Evolutionary conservation across 2,113 vertebrate species (phyloP), one percentile per base, ranked within the genome.

Genomic region (Chitala chitala): DNA sequence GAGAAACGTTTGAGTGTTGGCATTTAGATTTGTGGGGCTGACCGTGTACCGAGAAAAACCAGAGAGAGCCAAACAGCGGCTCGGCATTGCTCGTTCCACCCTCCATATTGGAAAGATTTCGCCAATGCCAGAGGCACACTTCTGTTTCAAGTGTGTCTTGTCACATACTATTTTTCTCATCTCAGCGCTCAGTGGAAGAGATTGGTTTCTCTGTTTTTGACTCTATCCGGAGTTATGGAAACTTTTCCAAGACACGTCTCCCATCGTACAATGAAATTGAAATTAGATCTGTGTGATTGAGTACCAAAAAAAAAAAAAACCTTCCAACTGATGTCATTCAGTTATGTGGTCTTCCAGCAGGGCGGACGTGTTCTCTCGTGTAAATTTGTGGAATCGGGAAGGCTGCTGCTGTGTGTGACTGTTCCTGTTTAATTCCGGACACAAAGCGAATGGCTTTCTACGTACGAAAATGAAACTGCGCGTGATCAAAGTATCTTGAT

Each of bases 41-140:
- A 8, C 15, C 5, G 29, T 33, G 44, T 31, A 26, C 40, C 8
- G 26, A 38, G 40, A 42, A 51, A 8, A 3, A 20, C 33, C 31
- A 61, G n/a, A 20, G 7, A 20, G 33, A 76, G 48, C 58, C 17
- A 31, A 44, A 29, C 64, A 74, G 74, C 55, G 61, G n/a, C n/a
- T 40, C 36, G 1, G 55, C 42, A n/a, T n/a, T 50, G 71, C 71
- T 78, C 29, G 31, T 68, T 36, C 69, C 64, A n/a, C 65, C 71
- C 74, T 76, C 72, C 74, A 74, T 72, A 76, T 77, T 75, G 72
- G 78, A 79, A 71, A 79, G 78, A 76, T 75, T 51, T 78, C 46
- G 50, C 42, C 40, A 73, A 69, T 46, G 63, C 71, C 76, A 75
- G 55, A 74, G 54, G 72, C 71, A 42, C 15, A 72, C 61, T 64